Evolutionary conservation across 2,113 vertebrate genomes (phyloP).

Genomic region (Brachyistius frenatus): DNA sequence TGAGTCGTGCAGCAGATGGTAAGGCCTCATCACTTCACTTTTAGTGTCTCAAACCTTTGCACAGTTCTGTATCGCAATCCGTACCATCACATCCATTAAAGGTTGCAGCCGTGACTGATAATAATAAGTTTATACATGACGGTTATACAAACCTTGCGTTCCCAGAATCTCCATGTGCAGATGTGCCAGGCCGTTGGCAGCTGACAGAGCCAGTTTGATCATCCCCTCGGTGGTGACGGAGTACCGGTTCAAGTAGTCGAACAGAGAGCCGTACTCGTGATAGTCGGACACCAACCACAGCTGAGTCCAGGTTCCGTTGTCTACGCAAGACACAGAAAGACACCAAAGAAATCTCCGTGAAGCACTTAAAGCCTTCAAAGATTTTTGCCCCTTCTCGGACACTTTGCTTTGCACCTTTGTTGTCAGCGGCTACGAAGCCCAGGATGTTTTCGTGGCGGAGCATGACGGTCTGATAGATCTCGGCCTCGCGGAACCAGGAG

Average conservation of each 20-base stretch:
- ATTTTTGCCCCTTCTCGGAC: too few relatives aligned
- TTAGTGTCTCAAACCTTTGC: neutral
- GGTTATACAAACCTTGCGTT: conserved; percentile 87
- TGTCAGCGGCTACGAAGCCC: conserved; percentile 96
- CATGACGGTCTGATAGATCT: conserved; percentile 98
- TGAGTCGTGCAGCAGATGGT: neutral
- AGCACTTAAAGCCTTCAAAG: too few relatives aligned
- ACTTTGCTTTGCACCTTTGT: conserved; percentile 88
- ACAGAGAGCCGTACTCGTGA: conserved; percentile 95
- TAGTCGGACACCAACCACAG: conserved; percentile 97
- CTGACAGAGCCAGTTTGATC: conserved; percentile 94
- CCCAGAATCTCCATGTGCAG: conserved; percentile 99
- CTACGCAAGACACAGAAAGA: conserved; percentile 73
- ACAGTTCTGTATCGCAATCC: neutral
- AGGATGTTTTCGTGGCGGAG: conserved; percentile 96
- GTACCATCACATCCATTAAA: neutral
- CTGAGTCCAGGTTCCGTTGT: conserved; percentile 98
- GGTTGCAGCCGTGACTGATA: neutral
- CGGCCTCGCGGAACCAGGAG: conserved; percentile 97
- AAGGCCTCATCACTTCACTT: neutral
- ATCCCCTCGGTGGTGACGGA: conserved; percentile 94
- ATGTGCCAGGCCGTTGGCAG: conserved; percentile 94
- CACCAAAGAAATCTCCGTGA: neutral
- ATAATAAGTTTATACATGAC: neutral
- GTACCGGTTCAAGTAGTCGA: conserved; percentile 95